Evolutionary conservation across 2,888 invertebrate genomes (phyloP).

Genomic region (Luffia ferchaultella): DNA sequence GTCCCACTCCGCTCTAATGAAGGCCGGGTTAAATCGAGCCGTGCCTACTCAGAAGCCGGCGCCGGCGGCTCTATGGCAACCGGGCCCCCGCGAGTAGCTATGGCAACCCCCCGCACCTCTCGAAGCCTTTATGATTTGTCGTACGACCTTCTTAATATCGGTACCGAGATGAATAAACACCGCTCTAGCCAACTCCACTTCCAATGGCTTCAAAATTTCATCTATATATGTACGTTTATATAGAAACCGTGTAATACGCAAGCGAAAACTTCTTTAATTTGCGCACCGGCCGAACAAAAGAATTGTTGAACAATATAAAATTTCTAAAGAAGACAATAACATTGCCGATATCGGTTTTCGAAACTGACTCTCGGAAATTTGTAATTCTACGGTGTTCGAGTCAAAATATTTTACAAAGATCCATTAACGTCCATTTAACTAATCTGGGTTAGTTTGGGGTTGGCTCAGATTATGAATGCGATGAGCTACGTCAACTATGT

Average conservation of each 20-base stretch:
- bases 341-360: neutral
- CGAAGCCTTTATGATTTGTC: constrained; percentile 39
- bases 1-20: constrained; percentile 8
- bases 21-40: constrained; percentile 3
- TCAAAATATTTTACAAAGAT: no score
- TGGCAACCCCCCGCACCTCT: constrained; percentile 35
- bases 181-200: neutral
- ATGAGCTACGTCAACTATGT: no score
- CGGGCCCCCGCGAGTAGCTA: constrained; percentile 31
- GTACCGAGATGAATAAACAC: constrained; percentile 7
- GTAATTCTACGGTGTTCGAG: no score
- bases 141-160: constrained; percentile 10
- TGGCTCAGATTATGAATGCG: no score
- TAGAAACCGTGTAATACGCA: neutral
- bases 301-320: neutral
- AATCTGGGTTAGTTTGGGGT: no score
- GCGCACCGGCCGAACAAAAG: neutral
- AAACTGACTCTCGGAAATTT: neutral
- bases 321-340: neutral
- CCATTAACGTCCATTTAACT: no score
- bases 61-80: constrained; percentile 32
- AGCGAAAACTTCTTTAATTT: no score
- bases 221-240: neutral
- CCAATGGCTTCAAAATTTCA: no score
- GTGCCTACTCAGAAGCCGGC: constrained; percentile 1